Evolutionary conservation across 2,888 invertebrate genomes (phyloP).

Genomic region (Cynaeus angustus): DNA sequence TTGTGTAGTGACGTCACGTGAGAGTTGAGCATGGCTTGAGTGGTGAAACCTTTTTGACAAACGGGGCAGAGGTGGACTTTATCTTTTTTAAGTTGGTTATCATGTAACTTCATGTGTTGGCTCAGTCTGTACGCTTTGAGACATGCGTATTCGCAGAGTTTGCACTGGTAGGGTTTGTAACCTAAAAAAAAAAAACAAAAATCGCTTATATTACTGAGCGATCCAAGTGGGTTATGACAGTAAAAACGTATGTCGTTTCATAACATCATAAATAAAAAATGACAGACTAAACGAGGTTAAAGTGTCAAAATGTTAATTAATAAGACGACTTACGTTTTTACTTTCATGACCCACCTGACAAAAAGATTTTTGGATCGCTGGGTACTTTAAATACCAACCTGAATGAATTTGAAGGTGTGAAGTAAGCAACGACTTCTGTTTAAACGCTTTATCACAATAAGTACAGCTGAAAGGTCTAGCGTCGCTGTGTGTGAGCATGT

Average conservation of each 20-base stretch:
- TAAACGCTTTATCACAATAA: slow-evolving; percentile 62
- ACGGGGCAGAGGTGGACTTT: slow-evolving; percentile 11
- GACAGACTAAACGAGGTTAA: no score
- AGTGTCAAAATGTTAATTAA: no score
- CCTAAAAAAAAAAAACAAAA: no score
- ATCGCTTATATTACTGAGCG: no score
- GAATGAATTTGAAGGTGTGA: slow-evolving; percentile 63
- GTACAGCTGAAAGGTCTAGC: slow-evolving; percentile 62
- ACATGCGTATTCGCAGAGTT: slow-evolving; percentile 63
- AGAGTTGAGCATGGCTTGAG: slow-evolving; percentile 17
- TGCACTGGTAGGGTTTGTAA: slow-evolving; percentile 62
- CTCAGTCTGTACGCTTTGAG: slow-evolving; percentile 62
- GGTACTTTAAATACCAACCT: slow-evolving; percentile 52
- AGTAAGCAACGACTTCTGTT: slow-evolving; percentile 62
- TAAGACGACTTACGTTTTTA: no score
- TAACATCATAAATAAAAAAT: no score
- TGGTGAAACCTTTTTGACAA: slow-evolving; percentile 21
- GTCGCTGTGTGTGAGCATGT: slow-evolving; percentile 62
- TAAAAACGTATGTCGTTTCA: no score
- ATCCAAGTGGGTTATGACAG: no score
- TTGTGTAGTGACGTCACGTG: slow-evolving; percentile 25
- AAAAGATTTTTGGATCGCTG: no score
- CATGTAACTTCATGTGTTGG: slow-evolving; percentile 63
- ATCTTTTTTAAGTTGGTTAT: slow-evolving; percentile 11
- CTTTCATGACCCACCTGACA: no score